A percentile compares a stretch with the other conserved stretches of the same genome.
Evolutionary conservation across 1,140 invertebrate species (phyloP).

Genomic region (Grapholita molesta): DNA sequence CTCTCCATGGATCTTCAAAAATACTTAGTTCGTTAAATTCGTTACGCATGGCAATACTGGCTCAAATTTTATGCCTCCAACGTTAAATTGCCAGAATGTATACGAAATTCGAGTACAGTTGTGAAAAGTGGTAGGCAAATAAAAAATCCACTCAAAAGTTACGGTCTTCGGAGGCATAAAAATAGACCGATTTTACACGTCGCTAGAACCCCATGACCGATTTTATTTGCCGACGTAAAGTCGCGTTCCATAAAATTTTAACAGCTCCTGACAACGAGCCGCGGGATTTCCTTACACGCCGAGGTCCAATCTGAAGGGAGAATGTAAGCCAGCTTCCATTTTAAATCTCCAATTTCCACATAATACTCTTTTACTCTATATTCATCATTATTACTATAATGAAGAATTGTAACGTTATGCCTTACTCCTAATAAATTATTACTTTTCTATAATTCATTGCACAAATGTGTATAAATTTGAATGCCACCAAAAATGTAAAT

Average conservation of each 20-base stretch:
- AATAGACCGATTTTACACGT: constrained; percentile 69
- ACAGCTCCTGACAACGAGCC: constrained; percentile 37
- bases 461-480: no score
- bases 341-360: no score
- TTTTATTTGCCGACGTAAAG: constrained; percentile 58
- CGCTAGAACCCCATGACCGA: constrained; percentile 50
- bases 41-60: constrained; percentile 24
- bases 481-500: no score
- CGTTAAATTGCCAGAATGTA: constrained; percentile 1
- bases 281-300: constrained; percentile 27
- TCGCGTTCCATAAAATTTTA: constrained; percentile 62
- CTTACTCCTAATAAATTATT: no score
- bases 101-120: constrained; percentile 29
- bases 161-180: constrained; percentile 58
- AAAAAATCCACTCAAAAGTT: constrained; percentile 64
- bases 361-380: no score
- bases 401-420: no score
- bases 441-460: no score
- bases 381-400: no score
- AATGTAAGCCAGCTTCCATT: neutral
- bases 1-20: neutral
- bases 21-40: constrained; percentile 19
- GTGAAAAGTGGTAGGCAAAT: constrained; percentile 50
- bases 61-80: constrained; percentile 15
- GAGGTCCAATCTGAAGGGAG: neutral